phyloP scores from a whole-genome alignment of 2,888 invertebrate genomes.

The Drosophila nr. perissopoda region DNA sequence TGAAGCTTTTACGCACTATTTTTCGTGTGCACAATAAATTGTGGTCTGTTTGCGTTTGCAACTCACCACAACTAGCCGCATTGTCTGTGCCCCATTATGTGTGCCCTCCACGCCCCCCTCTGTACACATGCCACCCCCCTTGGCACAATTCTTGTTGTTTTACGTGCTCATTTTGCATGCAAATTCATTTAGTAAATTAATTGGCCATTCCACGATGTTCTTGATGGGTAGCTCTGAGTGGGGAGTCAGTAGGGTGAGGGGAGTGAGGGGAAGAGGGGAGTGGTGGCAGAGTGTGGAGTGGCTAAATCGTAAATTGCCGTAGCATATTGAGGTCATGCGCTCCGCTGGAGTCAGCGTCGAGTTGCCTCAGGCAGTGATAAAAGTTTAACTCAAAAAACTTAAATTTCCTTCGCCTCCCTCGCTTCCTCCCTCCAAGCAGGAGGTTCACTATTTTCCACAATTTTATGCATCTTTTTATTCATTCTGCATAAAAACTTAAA shows the following conservation, averaged over 20 bases:
- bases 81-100: neutral
- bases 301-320: conserved; percentile 53
- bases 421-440: neutral
- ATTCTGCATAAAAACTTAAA: neutral
- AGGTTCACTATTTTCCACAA: conserved; percentile 2
- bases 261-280: neutral
- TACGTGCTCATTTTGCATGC: conserved; percentile 73
- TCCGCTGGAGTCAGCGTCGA: conserved; percentile 50
- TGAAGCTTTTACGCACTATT: neutral
- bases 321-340: conserved; percentile 72
- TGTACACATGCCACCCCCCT: neutral
- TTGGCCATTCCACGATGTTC: conserved; percentile 69
- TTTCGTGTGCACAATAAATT: neutral
- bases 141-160: conserved; percentile 40
- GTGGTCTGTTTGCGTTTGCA: neutral
- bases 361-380: conserved; percentile 18
- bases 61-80: conserved; percentile 1
- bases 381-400: conserved; percentile 7
- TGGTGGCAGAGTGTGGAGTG: conserved; percentile 31
- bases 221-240: neutral
- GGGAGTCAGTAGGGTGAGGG: neutral
- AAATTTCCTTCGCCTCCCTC: neutral
- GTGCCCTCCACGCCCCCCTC: neutral
- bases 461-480: neutral
- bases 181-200: conserved; percentile 80